Base-by-base conservation (phyloP, 2,113 vertebrate genomes). In the Microcebus jonahi region DNA sequence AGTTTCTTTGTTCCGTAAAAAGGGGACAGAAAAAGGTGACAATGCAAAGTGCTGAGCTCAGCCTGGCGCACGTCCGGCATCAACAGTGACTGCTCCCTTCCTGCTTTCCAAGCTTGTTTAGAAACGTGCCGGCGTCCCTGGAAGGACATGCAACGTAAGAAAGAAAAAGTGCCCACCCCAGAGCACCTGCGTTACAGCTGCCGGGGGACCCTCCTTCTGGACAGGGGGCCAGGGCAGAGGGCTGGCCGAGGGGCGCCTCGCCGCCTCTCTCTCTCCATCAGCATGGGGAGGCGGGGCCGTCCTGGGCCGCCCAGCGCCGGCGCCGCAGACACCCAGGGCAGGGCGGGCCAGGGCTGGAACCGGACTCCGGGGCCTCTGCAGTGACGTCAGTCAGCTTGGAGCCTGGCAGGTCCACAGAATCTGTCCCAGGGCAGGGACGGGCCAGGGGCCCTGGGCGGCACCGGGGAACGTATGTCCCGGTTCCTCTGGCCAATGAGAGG, bases 101-200 rank as follows among this genome's bases (percentile, higher is more conserved):
- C 59, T 39, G 25, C 9, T 81, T 39, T 31, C n/a, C 88, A 61
- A 39, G 67, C 27, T 59, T 59, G 8, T 4, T 59, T n/a, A 70
- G 27, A 21, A n/a, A 45, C 1, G 2, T 9, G 34, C 21, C 7
- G 0, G 13, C 1, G 4, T 63, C 27, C 27, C 61, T 63, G 27
- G 61, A 29, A 29, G 25, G 61, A 29, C 25, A 63, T 5, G 25
- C 27, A 63, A 63, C 10, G 10, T 63, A 63, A 63, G 61, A 63
- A 63, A 63, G 20, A 63, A 63, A 63, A 63, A 4, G 25, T 5
- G 11, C 25, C 59, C 27, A 1, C 25, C 59, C 59, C 10, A 0
- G 5, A 36, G 31, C 4, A 15, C n/a, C 50, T 34, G 34, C 31
- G 3, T 4, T 36, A 65, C 31, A 25, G 76, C 21, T 39, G 59